These are phyloP conservation scores for Oryzias dopingdopingensis DNA, from an alignment of 2,797 vertebrate genomes.

Conservation along the genomic window DNA sequence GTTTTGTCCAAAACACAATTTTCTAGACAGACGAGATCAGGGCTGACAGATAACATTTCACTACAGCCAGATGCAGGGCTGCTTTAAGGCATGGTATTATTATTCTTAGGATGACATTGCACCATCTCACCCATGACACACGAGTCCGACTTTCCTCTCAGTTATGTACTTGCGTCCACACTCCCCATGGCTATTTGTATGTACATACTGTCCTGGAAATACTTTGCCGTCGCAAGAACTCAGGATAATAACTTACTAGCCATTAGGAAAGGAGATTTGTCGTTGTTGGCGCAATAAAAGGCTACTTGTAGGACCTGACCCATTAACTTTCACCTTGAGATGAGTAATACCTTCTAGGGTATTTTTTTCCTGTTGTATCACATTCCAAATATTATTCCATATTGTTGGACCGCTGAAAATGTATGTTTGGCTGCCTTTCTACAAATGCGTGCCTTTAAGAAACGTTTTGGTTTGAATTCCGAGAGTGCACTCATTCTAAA, in stretches of 20 bases:
- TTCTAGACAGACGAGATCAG: constrained; percentile 36
- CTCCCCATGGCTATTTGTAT: constrained; percentile 24
- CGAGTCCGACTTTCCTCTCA: constrained; percentile 34
- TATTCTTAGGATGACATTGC: constrained; percentile 57
- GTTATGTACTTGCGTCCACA: constrained; percentile 40
- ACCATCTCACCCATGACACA: constrained; percentile 45
- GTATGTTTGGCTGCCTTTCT: too few relatives aligned
- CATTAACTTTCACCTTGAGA: constrained; percentile 7
- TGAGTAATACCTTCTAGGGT: constrained; percentile 5
- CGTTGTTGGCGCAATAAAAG: constrained; percentile 12
- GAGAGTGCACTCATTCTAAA: too few relatives aligned
- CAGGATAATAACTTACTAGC: constrained; percentile 11
- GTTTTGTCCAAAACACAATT: constrained; percentile 1
- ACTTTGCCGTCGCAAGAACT: background rate
- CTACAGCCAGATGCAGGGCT: constrained; percentile 34
- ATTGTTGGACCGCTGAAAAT: too few relatives aligned
- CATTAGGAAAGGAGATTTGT: constrained; percentile 3
- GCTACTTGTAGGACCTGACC: background rate
- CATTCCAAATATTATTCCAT: too few relatives aligned
- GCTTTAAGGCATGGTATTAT: constrained; percentile 39
- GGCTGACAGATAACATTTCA: constrained; percentile 47
- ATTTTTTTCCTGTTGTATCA: background rate
- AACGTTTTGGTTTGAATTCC: too few relatives aligned
- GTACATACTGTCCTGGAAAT: constrained; percentile 3
- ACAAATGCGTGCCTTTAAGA: too few relatives aligned